Percentiles rank a stretch among this genome's conserved stretches.
phyloP scores from a whole-genome alignment of 2,888 invertebrate genomes.

The Steinernema hermaphroditum region DNA sequence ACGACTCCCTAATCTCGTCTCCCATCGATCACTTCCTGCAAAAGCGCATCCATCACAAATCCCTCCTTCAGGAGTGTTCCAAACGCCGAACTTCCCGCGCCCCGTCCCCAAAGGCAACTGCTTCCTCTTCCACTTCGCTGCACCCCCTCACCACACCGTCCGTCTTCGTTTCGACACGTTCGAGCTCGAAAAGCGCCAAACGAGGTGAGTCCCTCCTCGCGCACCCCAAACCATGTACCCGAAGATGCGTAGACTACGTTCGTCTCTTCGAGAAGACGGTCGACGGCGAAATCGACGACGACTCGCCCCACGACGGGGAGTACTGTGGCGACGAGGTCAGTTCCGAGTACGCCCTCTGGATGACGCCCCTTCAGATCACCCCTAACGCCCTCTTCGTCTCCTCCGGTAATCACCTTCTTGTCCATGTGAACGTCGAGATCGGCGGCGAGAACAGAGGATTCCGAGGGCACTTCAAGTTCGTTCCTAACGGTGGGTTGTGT shows the following conservation, averaged over 20 bases:
- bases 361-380: neutral
- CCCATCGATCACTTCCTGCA: neutral
- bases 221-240: too few relatives aligned
- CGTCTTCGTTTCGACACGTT: conserved; percentile 44
- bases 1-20: too few relatives aligned
- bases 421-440: neutral
- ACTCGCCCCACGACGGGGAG: conserved; percentile 44
- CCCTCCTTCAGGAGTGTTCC: conserved; percentile 38
- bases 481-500: neutral
- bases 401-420: neutral
- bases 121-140: conserved; percentile 49
- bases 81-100: conserved; percentile 47
- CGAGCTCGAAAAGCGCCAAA: conserved; percentile 38
- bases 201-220: conserved; percentile 3
- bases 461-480: neutral
- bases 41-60: conserved; percentile 1
- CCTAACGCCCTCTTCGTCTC: conserved; percentile 2
- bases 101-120: conserved; percentile 40
- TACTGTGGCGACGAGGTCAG: conserved; percentile 45
- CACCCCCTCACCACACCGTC: conserved; percentile 43
- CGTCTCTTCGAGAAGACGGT: conserved; percentile 45
- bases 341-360: too few relatives aligned
- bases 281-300: conserved; percentile 46
- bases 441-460: neutral
- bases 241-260: conserved; percentile 8